Evolutionary conservation across 2,797 vertebrate genomes (phyloP), one percentile per base, ranked within the genome.

Genomic region (Pitangus sulphuratus): DNA sequence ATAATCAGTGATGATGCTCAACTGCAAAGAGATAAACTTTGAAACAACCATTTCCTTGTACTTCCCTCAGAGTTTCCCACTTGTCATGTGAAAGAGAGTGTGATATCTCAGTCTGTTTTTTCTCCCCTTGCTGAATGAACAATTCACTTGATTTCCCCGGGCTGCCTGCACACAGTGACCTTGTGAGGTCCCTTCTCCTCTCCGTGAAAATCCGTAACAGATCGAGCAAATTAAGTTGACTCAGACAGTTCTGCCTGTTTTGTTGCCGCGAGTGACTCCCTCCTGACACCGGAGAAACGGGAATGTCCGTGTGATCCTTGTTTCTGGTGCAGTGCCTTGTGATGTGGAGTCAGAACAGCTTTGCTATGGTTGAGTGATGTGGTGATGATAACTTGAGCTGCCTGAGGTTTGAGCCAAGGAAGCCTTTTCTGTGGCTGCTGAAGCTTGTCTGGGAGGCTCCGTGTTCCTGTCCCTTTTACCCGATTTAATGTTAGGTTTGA

Each of bases 341-440:
- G 92, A 84, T 87, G 62, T 11, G 69, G 58, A 87, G 58, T 84
- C 95, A 95, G 72, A 91, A 50, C 76, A 94, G 69, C 85, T 96
- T 92, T 90, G 62, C 87, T 72, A 15, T 65, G 87, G 56, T 69
- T 89, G 92, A 93, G 66, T 54, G 91, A 84, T 70, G 70, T 76
- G 74, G 54, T 84, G 90, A 56, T 78, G 70, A 42, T 85, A 89
- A 92, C 61, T 68, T 78, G 75, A 81, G 61, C 68, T 95, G 88
- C 86, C 94, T 74, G 70, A 94, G 84, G 78, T 76, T 76, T 58
- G 44, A 53, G 70, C 78, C 78, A 42, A 58, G 83, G 72, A 85
- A 83, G 12, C 65, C 40, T 93, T 84, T 92, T 65, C 79, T 89
- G 69, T 92, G 69, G 50, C 75, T 89, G 60, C 87, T 77, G 87